Evolutionary conservation across 2,797 vertebrate species (phyloP).

Genomic region (Thalassophryne amazonica): DNA sequence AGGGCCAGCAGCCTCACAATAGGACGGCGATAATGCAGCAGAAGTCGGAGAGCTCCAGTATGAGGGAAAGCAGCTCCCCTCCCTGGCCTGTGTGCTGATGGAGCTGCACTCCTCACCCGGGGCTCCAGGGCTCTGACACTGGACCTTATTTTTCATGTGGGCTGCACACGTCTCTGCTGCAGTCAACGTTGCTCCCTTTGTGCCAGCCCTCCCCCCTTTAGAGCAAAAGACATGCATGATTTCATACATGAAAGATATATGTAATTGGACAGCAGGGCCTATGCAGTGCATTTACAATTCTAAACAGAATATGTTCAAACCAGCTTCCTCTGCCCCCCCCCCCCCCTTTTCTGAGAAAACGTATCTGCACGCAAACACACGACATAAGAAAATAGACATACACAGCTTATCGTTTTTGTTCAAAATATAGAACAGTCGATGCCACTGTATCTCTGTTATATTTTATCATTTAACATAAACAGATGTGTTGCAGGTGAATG

Average conservation of each 20-base stretch:
- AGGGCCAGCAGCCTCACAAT: slow-evolving; percentile 63
- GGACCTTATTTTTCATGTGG: slow-evolving; percentile 78
- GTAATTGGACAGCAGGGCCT: slow-evolving; percentile 82
- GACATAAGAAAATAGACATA: slow-evolving; percentile 58
- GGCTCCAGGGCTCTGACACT: slow-evolving; percentile 73
- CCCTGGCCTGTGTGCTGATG: slow-evolving; percentile 70
- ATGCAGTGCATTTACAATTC: slow-evolving; percentile 81
- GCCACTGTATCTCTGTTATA: slow-evolving; percentile 22
- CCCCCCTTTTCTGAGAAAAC: slow-evolving; percentile 51
- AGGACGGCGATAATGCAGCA: slow-evolving; percentile 63
- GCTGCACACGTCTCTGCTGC: slow-evolving; percentile 69
- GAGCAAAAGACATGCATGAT: slow-evolving; percentile 79
- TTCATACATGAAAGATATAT: slow-evolving; percentile 85
- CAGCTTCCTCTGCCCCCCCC: slow-evolving; percentile 46
- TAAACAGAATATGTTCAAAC: slow-evolving; percentile 72
- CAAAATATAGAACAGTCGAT: slow-evolving; percentile 18
- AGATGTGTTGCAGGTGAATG: slow-evolving; percentile 4
- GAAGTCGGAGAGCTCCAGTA: slow-evolving; percentile 62
- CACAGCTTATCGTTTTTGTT: slow-evolving; percentile 61
- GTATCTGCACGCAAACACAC: slow-evolving; percentile 65
- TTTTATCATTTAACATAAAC: slow-evolving; percentile 28
- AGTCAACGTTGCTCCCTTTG: slow-evolving; percentile 76
- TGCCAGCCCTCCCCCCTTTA: slow-evolving; percentile 67
- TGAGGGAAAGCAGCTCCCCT: slow-evolving; percentile 61
- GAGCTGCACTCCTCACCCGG: slow-evolving; percentile 73